A percentile compares a stretch with the other conserved stretches of the same genome.
phyloP scores from a whole-genome alignment of 2,113 vertebrate species.

The Chitala chitala region DNA sequence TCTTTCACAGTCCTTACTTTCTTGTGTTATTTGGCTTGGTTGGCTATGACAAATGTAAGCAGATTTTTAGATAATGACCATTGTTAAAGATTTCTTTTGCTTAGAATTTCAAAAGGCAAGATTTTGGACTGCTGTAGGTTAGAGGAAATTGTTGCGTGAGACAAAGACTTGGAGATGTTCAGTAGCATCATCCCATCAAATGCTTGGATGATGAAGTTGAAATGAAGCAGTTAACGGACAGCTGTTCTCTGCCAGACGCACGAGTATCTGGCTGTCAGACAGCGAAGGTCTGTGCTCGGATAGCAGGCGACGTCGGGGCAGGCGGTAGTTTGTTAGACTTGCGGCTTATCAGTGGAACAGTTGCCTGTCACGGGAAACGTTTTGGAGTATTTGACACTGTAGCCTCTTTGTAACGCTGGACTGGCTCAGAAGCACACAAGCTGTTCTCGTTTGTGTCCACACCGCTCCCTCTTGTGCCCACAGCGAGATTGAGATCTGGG shows the following conservation, averaged over 20 bases:
- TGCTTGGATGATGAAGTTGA: neutral
- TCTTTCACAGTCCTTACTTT: neutral
- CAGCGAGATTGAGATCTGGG: constrained; percentile 93
- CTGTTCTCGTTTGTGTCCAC: neutral
- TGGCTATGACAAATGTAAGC: neutral
- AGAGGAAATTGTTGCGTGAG: too few relatives aligned
- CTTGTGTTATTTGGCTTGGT: neutral
- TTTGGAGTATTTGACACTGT: neutral
- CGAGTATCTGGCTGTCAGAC: neutral
- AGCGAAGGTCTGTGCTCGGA: neutral
- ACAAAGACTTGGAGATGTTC: neutral
- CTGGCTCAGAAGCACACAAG: neutral
- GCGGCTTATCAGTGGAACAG: too few relatives aligned
- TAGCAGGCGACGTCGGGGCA: too few relatives aligned
- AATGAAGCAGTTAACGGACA: neutral
- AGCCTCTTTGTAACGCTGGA: neutral
- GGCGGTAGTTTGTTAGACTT: too few relatives aligned
- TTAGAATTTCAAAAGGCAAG: neutral
- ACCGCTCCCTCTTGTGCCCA: constrained; percentile 7
- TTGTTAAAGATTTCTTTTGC: neutral
- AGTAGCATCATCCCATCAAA: neutral
- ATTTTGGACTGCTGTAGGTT: neutral
- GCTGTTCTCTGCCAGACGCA: too few relatives aligned
- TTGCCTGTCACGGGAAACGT: too few relatives aligned
- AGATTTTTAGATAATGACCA: neutral